Evolutionary conservation across 2,888 invertebrate species (phyloP).

Genomic region (Pterostichus madidus): DNA sequence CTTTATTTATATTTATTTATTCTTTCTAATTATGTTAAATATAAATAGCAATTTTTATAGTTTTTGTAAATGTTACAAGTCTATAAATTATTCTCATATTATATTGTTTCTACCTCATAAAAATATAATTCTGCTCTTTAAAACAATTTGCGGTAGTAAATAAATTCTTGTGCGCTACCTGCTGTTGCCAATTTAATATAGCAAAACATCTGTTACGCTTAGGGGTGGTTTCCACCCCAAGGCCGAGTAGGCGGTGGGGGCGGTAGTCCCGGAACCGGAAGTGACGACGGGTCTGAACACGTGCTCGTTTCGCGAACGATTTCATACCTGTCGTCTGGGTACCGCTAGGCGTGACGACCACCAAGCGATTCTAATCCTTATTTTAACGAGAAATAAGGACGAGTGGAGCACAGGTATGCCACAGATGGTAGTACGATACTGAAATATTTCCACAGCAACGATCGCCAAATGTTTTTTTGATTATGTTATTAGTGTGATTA

Average conservation of each 20-base stretch:
- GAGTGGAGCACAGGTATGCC: not conserved
- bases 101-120: no score
- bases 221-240: slow-evolving; percentile 24
- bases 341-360: slow-evolving; percentile 54
- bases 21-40: no score
- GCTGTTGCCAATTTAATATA: not conserved
- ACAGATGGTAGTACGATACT: slow-evolving; percentile 32
- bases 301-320: slow-evolving; percentile 73
- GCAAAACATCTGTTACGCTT: slow-evolving; percentile 18
- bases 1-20: no score
- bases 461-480: slow-evolving; percentile 45
- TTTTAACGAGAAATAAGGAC: not conserved
- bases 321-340: slow-evolving; percentile 72
- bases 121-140: no score
- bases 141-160: not conserved
- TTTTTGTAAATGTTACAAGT: no score
- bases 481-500: slow-evolving; percentile 50
- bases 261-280: slow-evolving; percentile 70
- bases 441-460: slow-evolving; percentile 15
- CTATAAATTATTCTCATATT: no score
- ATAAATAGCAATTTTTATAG: no score
- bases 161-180: not conserved
- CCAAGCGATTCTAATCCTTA: slow-evolving; percentile 17
- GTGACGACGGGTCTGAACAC: slow-evolving; percentile 71
- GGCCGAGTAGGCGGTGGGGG: slow-evolving; percentile 52